Percentiles rank a stretch among this genome's conserved stretches.
Conservation (phyloP, 2,888 invertebrate genomes). For the Junonia oenone region DNA sequence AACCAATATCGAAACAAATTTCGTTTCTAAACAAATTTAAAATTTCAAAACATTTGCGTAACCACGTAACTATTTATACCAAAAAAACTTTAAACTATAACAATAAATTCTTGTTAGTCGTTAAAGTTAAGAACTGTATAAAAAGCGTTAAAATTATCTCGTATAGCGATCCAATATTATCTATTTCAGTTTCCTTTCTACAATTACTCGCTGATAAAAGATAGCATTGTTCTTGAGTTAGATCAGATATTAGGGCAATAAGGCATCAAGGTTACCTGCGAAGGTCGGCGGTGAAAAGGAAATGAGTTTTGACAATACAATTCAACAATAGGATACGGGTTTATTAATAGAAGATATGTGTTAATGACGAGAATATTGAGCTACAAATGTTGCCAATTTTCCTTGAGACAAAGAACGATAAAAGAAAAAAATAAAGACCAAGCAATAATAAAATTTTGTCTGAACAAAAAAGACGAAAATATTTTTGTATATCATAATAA, state of each 20-base stretch:
- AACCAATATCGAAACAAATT: not conserved
- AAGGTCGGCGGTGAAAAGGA: constrained; percentile 34
- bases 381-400: not conserved
- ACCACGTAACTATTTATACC: not conserved
- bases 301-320: constrained; percentile 31
- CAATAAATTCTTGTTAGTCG: not conserved
- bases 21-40: not conserved
- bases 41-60: not conserved
- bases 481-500: too few species aligned
- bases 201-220: constrained; percentile 16
- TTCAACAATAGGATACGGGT: constrained; percentile 10
- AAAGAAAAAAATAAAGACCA: not conserved
- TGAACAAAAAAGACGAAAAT: too few species aligned
- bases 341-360: not conserved
- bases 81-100: too few species aligned
- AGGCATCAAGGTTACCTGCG: constrained; percentile 27
- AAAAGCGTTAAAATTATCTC: not conserved
- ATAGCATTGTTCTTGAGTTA: constrained; percentile 21
- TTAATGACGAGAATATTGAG: not conserved
- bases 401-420: not conserved
- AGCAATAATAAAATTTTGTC: too few species aligned
- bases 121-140: not conserved
- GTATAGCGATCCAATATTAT: constrained; percentile 1
- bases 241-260: constrained; percentile 28
- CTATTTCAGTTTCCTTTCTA: constrained; percentile 25